phyloP scores from a whole-genome alignment of 2,888 invertebrate species.

The Deilephila porcellus region DNA sequence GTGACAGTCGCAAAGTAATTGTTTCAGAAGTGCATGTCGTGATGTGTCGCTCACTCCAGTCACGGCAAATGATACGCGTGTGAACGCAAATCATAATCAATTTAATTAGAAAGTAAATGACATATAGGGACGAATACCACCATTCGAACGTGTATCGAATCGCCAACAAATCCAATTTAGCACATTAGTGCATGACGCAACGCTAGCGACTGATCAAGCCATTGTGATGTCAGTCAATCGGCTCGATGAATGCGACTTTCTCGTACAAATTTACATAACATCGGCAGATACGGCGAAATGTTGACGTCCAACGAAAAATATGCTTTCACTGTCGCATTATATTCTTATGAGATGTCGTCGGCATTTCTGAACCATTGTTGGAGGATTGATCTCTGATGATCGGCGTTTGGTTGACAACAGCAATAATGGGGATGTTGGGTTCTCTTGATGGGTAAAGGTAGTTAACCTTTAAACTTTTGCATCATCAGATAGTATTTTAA shows the following conservation, averaged over 20 bases:
- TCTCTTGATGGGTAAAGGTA: not conserved
- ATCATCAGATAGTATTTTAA: not conserved
- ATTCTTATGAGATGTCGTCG: conserved; percentile 24
- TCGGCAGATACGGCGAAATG: conserved; percentile 19
- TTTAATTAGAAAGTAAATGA: not conserved
- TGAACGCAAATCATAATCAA: not conserved
- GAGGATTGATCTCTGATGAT: not conserved
- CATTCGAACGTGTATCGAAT: not conserved
- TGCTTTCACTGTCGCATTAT: conserved; percentile 41
- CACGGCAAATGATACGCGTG: conserved; percentile 1
- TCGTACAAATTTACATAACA: conserved; percentile 33
- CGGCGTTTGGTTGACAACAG: not conserved
- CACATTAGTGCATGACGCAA: conserved; percentile 29
- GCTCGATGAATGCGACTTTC: conserved; percentile 42
- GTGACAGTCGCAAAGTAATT: not conserved
- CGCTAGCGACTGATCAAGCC: conserved; percentile 38
- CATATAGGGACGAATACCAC: not conserved
- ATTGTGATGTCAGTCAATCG: conserved; percentile 49
- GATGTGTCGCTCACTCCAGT: not conserved
- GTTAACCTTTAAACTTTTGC: too few species aligned
- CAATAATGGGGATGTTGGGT: not conserved
- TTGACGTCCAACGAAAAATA: conserved; percentile 26
- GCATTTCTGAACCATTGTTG: conserved; percentile 13
- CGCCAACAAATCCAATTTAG: conserved; percentile 8
- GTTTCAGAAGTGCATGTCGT: not conserved